Base-by-base conservation (phyloP, 1,140 invertebrate genomes). In the Nautilus pompilius region DNA sequence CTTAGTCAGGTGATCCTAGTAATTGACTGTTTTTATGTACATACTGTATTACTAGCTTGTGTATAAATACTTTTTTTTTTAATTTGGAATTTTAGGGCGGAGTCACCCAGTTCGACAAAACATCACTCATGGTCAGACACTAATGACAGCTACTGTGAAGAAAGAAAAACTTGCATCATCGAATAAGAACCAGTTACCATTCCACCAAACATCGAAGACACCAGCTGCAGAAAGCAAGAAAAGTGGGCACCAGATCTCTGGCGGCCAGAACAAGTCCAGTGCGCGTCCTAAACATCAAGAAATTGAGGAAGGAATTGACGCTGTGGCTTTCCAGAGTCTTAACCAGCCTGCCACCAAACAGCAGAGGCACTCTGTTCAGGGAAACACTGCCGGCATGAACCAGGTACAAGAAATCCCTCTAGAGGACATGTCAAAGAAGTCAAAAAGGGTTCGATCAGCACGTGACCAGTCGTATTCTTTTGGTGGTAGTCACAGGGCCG, bases 371-470 rank as follows among this genome's bases (percentile, higher is more conserved):
- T 10, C 28, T n/a, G 22, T 26, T 29, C 32, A 60, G 28, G 20
- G 17, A 26, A 46, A 1, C 5, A 28, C 20, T 10, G 22, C 10
- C 6, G 15, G 33, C 3, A 28, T 15, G 22, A 46, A 60, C 24
- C 10, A 8, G 2, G 51, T 63, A n/a, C 69, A 76, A 34, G 92
- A 94, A 73, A 95, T 95, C 41, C 92, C 91, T 0, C 75, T 95
- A 4, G 92, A 93, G 76, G 89, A 90, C 70, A 89, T 91, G 77
- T 85, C 86, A 2, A 69, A 65, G 46, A 75, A 70, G 41, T 67
- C 65, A 17, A 22, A 28, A 17, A 53, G 29, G 8, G 29, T 13
- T 20, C 26, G 29, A 53, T 53, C 49, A 28, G 45, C 17, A 20
- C 24, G 29, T 2, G 49, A 28, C 5, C 49, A 28, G 49, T 53